phyloP scores from a whole-genome alignment of 2,888 invertebrate species.

The Ptychoptera albimana region DNA sequence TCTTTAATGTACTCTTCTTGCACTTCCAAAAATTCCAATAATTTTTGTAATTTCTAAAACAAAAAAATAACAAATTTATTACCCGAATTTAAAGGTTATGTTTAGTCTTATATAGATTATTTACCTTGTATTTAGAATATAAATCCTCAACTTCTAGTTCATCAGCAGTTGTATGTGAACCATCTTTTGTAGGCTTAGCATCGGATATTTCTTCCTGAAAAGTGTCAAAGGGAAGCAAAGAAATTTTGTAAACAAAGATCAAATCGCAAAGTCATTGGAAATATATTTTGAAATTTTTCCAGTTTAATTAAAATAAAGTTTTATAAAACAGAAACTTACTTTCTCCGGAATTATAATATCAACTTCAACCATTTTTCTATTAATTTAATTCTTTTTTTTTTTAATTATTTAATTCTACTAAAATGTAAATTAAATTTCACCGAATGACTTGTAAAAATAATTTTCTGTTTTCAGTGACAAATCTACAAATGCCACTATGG shows the following conservation, averaged over 20 bases:
- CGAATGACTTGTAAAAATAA: no score
- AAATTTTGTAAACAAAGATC: neutral
- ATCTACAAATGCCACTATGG: no score
- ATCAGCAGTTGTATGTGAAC: slow-evolving; percentile 50
- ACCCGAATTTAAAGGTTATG: slow-evolving; percentile 7
- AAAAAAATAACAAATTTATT: slow-evolving; percentile 1
- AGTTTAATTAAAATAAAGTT: slow-evolving; percentile 3
- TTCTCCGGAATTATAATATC: slow-evolving; percentile 66
- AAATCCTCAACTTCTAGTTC: slow-evolving; percentile 83
- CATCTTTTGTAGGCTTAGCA: slow-evolving; percentile 48
- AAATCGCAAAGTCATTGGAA: neutral
- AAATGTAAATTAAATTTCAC: no score
- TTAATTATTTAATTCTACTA: no score
- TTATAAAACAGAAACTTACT: slow-evolving; percentile 34
- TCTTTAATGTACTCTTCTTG: slow-evolving; percentile 99
- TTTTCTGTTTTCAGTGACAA: no score
- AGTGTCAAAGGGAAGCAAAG: neutral
- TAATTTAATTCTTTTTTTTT: no score
- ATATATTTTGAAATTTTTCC: neutral
- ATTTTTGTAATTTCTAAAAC: slow-evolving; percentile 77
- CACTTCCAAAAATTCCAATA: slow-evolving; percentile 92
- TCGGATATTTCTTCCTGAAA: slow-evolving; percentile 50
- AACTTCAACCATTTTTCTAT: slow-evolving; percentile 57
- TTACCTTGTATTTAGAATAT: slow-evolving; percentile 88
- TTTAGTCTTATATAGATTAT: neutral